A percentile compares a stretch with the other conserved stretches of the same genome.
Conservation (phyloP, 2,113 vertebrate genomes). For the Syngnathoides biaculeatus region DNA sequence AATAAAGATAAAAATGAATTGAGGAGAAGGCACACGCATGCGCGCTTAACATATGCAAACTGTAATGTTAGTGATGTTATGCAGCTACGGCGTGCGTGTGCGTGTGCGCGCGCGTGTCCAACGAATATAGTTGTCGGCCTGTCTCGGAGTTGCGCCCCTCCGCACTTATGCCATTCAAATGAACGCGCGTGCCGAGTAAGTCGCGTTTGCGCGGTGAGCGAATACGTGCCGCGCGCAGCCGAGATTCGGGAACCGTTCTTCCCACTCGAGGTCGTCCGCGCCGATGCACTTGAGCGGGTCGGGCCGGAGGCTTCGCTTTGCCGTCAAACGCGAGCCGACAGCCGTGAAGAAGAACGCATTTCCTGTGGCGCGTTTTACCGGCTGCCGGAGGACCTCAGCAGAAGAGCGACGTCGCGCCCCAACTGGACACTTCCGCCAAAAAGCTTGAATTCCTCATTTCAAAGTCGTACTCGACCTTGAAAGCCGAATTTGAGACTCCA, state of each 20-base stretch:
- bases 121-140: constrained; percentile 18
- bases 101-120: constrained; percentile 12
- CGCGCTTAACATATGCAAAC: too few species aligned
- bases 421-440: too few species aligned
- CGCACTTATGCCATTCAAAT: not conserved
- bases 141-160: constrained; percentile 24
- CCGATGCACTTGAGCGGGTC: not conserved
- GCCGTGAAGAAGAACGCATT: not conserved
- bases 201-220: constrained; percentile 31
- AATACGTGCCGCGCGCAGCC: constrained; percentile 38
- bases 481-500: too few species aligned
- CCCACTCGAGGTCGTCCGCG: constrained; percentile 48
- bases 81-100: not conserved
- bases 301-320: not conserved
- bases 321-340: not conserved
- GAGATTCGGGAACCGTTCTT: constrained; percentile 47
- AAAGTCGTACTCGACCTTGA: too few species aligned
- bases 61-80: too few species aligned
- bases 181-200: constrained; percentile 29
- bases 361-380: too few species aligned
- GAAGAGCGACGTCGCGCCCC: too few species aligned
- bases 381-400: too few species aligned
- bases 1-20: not conserved
- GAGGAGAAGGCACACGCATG: not conserved
- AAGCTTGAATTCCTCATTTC: too few species aligned